A percentile compares a stretch with the other conserved stretches of the same genome.
Conservation (phyloP, 2,113 vertebrate genomes). For the Periophthalmodon schlosseri region DNA sequence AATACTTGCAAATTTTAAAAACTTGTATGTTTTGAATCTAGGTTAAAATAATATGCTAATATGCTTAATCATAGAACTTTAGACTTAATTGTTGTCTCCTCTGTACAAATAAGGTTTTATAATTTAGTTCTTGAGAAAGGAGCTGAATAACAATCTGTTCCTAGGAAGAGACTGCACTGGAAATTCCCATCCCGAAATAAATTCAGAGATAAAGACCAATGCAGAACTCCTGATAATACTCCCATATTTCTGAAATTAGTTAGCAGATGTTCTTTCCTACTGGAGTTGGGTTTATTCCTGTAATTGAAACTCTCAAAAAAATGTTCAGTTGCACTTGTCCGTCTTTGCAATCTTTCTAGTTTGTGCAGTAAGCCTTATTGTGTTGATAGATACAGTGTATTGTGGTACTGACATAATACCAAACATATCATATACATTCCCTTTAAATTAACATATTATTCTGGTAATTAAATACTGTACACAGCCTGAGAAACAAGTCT, state of each 20-base stretch:
- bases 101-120: too few species aligned
- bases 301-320: background rate
- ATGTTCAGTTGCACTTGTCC: background rate
- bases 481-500: background rate
- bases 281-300: too few species aligned
- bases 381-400: too few species aligned
- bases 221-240: background rate
- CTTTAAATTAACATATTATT: too few species aligned
- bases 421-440: too few species aligned
- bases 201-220: background rate
- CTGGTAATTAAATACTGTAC: background rate
- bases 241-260: background rate
- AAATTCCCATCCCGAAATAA: background rate
- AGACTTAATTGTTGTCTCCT: too few species aligned
- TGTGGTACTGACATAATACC: too few species aligned
- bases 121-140: too few species aligned
- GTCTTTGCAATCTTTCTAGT: background rate
- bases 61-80: too few species aligned
- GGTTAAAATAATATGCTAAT: too few species aligned
- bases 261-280: background rate
- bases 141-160: background rate
- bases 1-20: too few species aligned
- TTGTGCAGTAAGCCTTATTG: background rate
- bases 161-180: background rate
- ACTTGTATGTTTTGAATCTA: too few species aligned